A percentile compares a stretch with the other conserved stretches of the same genome.
phyloP scores from a whole-genome alignment of 2,113 vertebrate species.

The Pangasianodon gigas region DNA sequence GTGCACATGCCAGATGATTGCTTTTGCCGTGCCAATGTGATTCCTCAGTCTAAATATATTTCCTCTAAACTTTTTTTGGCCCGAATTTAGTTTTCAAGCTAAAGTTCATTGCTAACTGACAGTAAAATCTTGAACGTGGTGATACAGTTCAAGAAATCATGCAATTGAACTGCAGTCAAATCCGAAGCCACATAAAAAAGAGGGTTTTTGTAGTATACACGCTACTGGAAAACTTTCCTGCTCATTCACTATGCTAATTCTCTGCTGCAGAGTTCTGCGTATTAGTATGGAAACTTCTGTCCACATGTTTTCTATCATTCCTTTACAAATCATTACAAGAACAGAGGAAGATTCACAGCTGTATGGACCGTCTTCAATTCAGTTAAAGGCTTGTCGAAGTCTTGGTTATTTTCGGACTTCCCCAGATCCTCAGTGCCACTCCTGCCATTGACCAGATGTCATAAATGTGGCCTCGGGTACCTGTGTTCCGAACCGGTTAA shows the following conservation, averaged over 20 bases:
- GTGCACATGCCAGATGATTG: not conserved
- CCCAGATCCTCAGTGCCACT: not conserved
- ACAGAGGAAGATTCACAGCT: not conserved
- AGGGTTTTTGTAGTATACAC: not conserved
- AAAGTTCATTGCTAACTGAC: not conserved
- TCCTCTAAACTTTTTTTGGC: not conserved
- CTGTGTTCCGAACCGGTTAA: not conserved
- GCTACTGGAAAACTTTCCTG: not conserved
- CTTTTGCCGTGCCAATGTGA: not conserved
- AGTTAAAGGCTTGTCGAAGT: not conserved
- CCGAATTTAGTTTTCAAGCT: not conserved
- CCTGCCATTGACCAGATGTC: not conserved
- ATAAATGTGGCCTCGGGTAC: not conserved
- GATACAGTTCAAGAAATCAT: not conserved
- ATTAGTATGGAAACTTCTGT: not conserved
- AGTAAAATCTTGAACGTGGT: not conserved
- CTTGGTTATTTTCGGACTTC: not conserved
- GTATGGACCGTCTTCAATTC: not conserved
- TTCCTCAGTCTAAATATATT: not conserved
- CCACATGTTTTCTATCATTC: not conserved
- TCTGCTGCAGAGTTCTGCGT: not conserved
- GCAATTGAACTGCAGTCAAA: not conserved
- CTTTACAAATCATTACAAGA: not conserved
- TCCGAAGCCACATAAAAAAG: not conserved
- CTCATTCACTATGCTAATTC: not conserved